Percentiles rank a stretch among this genome's conserved stretches.
These are phyloP conservation scores for Euclidia mi DNA, from an alignment of 2,888 invertebrate species.

Conservation along the genomic window DNA sequence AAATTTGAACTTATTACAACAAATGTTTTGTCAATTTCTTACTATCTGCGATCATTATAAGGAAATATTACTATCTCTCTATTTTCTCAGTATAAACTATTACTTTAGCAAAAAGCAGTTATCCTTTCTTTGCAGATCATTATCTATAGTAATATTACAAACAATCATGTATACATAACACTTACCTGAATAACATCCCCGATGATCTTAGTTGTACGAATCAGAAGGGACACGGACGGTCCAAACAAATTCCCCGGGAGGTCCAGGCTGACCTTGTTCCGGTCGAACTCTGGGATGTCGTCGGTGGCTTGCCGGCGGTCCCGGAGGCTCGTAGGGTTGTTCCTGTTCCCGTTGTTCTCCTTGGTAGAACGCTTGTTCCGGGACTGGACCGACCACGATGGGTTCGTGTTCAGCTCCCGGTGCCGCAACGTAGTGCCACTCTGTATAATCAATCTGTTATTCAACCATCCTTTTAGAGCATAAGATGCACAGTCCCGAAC, in stretches of 20 bases:
- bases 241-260: conserved; percentile 92
- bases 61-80: too few species aligned
- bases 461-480: not conserved
- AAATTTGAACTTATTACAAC: too few species aligned
- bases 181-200: conserved; percentile 92
- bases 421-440: conserved; percentile 78
- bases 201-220: conserved; percentile 91
- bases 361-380: not conserved
- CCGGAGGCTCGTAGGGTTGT: conserved; percentile 17
- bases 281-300: conserved; percentile 91
- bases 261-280: conserved; percentile 92
- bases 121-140: too few species aligned
- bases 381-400: conserved; percentile 14
- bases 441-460: conserved; percentile 49
- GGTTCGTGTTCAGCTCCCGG: conserved; percentile 52
- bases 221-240: conserved; percentile 92
- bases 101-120: too few species aligned
- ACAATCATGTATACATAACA: too few species aligned
- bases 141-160: not conserved
- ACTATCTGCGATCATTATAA: too few species aligned
- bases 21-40: too few species aligned
- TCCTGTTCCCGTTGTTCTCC: too few species aligned
- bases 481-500: too few species aligned
- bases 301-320: conserved; percentile 70
- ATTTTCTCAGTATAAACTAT: too few species aligned